phyloP scores from a whole-genome alignment of 2,113 vertebrate genomes.

The Hiodon tergisus region DNA sequence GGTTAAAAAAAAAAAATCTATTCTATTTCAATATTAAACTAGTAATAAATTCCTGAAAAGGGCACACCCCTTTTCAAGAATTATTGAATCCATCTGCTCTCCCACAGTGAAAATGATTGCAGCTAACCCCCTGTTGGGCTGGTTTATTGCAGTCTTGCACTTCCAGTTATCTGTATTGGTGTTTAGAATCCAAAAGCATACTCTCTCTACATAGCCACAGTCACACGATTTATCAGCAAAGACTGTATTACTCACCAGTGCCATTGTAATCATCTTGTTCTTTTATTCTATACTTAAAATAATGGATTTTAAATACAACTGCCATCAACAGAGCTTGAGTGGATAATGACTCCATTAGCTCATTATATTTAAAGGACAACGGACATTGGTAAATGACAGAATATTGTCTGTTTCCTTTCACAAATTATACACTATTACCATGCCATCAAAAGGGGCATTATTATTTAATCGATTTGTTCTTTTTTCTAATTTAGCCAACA shows the following conservation, averaged over 20 bases:
- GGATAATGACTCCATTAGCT: slow-evolving; percentile 8
- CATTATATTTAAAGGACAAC: not conserved
- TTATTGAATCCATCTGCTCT: slow-evolving; percentile 13
- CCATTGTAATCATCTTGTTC: not conserved
- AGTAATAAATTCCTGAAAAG: not conserved
- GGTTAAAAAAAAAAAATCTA: too few species aligned
- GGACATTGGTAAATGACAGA: not conserved
- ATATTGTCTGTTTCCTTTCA: not conserved
- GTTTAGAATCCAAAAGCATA: not conserved
- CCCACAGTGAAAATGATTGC: slow-evolving; percentile 16
- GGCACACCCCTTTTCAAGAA: not conserved
- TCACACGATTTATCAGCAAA: slow-evolving; percentile 1
- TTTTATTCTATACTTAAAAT: not conserved
- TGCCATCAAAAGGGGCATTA: not conserved
- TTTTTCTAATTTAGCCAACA: not conserved
- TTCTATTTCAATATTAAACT: too few species aligned
- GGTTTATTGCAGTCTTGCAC: slow-evolving; percentile 12
- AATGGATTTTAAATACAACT: not conserved
- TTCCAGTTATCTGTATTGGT: slow-evolving; percentile 11
- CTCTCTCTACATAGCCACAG: not conserved
- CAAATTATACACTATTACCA: slow-evolving; percentile 3
- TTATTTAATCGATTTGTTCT: not conserved
- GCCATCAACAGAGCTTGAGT: not conserved
- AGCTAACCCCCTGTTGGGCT: slow-evolving; percentile 2
- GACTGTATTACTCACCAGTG: not conserved